Evolutionary conservation across 2,797 vertebrate genomes (phyloP), one percentile per base, ranked within the genome.

Genomic region (Sebastes cheni): DNA sequence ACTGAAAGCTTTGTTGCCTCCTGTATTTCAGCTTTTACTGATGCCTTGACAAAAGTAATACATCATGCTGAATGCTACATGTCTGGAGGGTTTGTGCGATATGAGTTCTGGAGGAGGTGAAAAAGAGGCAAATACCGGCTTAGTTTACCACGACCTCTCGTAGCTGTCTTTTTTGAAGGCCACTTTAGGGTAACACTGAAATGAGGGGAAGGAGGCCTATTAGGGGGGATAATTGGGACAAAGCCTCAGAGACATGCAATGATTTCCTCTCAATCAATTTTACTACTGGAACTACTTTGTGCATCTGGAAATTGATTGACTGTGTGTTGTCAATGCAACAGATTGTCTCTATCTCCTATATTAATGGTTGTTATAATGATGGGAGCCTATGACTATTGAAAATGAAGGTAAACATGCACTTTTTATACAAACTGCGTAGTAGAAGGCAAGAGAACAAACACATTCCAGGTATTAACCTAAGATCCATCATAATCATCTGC

Each of bases 221-320:
- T 61, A 10, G 2, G 2, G n/a, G 56, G 70, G 32, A 65, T 73
- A 67, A 67, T 27, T 72, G 52, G 25, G 50, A 46, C 27, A 75
- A 52, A 67, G 22, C 64, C 72, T 71, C 6, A n/a, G 50, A 81
- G 64, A 27, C 32, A 9, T 32, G 4, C 20, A 61, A 16, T 73
- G 14, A 75, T 67, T 81, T 75, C 30, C 55, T 64, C n/a, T 59
- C 83, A 75, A 52, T 36, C 39, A 60, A 20, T 58, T 50, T 54
- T 27, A 61, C n/a, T 16, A 22, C 14, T 56, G 61, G 18, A 55
- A 46, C 27, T 70, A 56, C 42, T 58, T 67, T 39, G 14, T 61
- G 52, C 14, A 68, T 13, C 30, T 86, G 11, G 14, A 22, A 74
- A 23, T 67, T 39, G 18, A 39, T 12, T 25, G 36, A 36, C 22